Conservation (phyloP, 2,888 invertebrate species). For the Tinea pellionella region DNA sequence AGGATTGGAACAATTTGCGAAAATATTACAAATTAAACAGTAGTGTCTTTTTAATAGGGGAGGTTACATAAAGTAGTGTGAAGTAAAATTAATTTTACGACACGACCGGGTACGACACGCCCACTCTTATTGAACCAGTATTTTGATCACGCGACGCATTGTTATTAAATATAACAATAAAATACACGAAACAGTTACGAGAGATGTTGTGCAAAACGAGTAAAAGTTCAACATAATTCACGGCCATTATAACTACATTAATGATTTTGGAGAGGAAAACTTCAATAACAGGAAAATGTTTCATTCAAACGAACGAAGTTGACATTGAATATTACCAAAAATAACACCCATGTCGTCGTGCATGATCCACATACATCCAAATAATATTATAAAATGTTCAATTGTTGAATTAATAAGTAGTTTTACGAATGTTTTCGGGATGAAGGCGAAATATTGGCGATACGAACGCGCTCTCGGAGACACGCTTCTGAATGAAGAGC, state of each 20-base stretch:
- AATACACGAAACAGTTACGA: not conserved
- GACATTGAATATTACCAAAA: no score
- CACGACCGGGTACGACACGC: not conserved
- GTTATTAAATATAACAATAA: not conserved
- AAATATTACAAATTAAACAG: conserved; percentile 13
- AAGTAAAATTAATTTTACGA: not conserved
- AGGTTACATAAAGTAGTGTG: not conserved
- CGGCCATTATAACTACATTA: not conserved
- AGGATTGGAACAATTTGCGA: conserved; percentile 24
- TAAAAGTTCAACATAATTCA: not conserved
- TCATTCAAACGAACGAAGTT: no score
- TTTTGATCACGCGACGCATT: not conserved
- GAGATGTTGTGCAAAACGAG: not conserved
- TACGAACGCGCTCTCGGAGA: conserved; percentile 20
- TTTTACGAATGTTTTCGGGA: no score
- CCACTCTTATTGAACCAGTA: no score
- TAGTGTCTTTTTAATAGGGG: not conserved
- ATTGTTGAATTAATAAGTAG: no score
- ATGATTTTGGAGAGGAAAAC: no score
- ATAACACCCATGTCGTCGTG: no score
- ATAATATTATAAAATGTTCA: no score
- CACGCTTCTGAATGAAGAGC: conserved; percentile 31
- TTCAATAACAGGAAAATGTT: no score
- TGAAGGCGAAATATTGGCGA: not conserved
- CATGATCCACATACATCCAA: no score